These are phyloP conservation scores for Nymphalis polychloros DNA, from an alignment of 2,888 invertebrate species.

Conservation along the genomic window DNA sequence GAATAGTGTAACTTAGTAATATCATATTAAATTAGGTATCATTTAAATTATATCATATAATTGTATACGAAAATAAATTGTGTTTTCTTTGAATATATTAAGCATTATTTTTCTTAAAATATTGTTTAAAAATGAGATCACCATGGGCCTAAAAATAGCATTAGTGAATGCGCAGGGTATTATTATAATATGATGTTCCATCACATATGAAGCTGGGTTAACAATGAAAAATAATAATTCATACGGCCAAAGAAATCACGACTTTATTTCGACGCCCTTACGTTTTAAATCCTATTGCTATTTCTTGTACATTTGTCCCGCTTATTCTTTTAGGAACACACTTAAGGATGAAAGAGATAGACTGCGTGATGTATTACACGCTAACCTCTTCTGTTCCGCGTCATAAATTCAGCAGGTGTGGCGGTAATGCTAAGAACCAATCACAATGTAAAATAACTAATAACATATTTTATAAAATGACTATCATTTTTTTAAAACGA, in stretches of 20 bases:
- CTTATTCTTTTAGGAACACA: not conserved
- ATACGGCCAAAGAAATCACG: not conserved
- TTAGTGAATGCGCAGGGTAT: conserved; percentile 8
- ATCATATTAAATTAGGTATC: too few species aligned
- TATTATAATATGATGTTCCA: conserved; percentile 5
- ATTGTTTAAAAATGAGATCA: not conserved
- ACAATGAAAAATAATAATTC: conserved; percentile 7
- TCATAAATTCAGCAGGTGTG: not conserved
- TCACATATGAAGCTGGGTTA: conserved; percentile 5
- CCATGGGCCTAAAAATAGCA: conserved; percentile 1
- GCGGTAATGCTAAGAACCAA: not conserved
- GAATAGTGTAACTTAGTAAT: too few species aligned
- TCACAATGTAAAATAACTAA: not conserved
- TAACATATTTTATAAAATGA: not conserved
- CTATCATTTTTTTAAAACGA: not conserved
- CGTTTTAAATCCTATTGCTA: not conserved
- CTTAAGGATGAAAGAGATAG: not conserved
- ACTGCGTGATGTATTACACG: not conserved
- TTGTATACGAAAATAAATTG: too few species aligned
- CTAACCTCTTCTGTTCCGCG: not conserved
- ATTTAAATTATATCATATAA: too few species aligned
- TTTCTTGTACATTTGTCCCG: not conserved
- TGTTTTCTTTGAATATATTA: too few species aligned
- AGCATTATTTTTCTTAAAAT: not conserved
- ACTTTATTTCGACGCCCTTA: not conserved